These are phyloP conservation scores for Natator depressus DNA, from an alignment of 2,113 vertebrate species.

Conservation along the genomic window DNA sequence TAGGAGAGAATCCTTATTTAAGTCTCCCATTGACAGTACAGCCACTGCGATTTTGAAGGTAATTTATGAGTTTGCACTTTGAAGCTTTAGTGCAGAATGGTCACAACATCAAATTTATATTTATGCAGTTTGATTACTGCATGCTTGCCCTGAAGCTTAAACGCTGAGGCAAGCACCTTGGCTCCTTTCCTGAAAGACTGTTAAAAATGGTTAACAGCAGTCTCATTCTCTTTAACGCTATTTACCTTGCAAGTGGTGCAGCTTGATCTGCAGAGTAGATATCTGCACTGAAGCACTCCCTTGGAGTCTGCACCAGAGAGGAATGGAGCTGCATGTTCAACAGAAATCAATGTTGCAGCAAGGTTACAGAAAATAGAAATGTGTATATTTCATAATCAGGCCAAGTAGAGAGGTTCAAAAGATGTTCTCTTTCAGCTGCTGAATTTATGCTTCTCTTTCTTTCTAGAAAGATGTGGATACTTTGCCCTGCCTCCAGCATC, in stretches of 20 bases:
- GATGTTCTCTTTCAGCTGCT: slow-evolving; percentile 44
- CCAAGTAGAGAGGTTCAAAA: slow-evolving; percentile 27
- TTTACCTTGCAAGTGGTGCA: slow-evolving; percentile 76
- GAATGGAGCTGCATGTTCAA: slow-evolving; percentile 70
- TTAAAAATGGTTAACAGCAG: slow-evolving; percentile 59
- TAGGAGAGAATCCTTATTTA: neutral
- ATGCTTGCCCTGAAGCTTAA: slow-evolving; percentile 63
- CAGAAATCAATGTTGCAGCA: slow-evolving; percentile 72
- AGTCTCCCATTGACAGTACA: neutral
- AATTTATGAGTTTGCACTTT: slow-evolving; percentile 24
- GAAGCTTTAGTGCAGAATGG: slow-evolving; percentile 26
- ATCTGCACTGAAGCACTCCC: slow-evolving; percentile 81
- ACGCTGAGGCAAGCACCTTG: slow-evolving; percentile 79
- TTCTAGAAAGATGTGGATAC: slow-evolving; percentile 94
- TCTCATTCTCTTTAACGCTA: slow-evolving; percentile 27
- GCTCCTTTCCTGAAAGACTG: slow-evolving; percentile 73
- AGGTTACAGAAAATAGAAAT: slow-evolving; percentile 77
- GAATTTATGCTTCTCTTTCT: slow-evolving; percentile 75
- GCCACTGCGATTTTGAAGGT: neutral
- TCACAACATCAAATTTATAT: slow-evolving; percentile 13
- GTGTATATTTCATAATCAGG: slow-evolving; percentile 38
- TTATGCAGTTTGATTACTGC: slow-evolving; percentile 12
- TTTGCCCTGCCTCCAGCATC: slow-evolving; percentile 92
- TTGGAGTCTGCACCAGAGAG: slow-evolving; percentile 75
- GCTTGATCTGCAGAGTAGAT: slow-evolving; percentile 80